phyloP scores from a whole-genome alignment of 2,888 invertebrate species.

The Eurytoma adleriae region DNA sequence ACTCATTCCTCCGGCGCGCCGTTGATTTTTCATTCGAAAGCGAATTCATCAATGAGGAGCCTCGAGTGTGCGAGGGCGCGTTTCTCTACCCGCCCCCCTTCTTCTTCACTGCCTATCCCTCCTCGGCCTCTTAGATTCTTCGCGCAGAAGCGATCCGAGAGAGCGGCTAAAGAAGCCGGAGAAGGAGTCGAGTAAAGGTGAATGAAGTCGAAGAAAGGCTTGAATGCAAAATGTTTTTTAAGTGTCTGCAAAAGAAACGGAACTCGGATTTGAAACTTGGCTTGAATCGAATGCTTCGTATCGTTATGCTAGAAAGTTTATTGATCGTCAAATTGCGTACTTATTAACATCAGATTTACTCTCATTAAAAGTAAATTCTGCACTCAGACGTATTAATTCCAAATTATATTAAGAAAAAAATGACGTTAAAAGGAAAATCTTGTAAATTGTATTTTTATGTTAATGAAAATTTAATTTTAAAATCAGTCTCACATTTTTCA shows the following conservation, averaged over 20 bases:
- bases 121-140: not conserved
- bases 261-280: slow-evolving; percentile 4
- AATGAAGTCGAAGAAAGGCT: slow-evolving; percentile 6
- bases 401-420: too few relatives aligned
- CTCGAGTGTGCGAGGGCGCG: not conserved
- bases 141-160: not conserved
- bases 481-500: too few relatives aligned
- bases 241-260: not conserved
- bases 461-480: too few relatives aligned
- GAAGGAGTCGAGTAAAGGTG: not conserved
- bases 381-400: too few relatives aligned
- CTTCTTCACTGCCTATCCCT: not conserved
- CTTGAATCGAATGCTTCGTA: too few relatives aligned
- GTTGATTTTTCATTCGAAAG: slow-evolving; percentile 34
- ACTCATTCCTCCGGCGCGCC: not conserved
- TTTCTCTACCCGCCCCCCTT: not conserved
- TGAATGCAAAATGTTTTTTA: not conserved
- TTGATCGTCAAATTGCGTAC: not conserved
- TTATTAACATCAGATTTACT: not conserved
- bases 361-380: not conserved
- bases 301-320: too few relatives aligned
- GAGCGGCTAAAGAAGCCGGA: not conserved
- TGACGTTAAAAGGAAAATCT: too few relatives aligned
- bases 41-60: slow-evolving; percentile 39
- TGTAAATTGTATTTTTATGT: too few relatives aligned